Base-by-base conservation (phyloP, 2,113 vertebrate genomes). In the Anthoscopus minutus region DNA sequence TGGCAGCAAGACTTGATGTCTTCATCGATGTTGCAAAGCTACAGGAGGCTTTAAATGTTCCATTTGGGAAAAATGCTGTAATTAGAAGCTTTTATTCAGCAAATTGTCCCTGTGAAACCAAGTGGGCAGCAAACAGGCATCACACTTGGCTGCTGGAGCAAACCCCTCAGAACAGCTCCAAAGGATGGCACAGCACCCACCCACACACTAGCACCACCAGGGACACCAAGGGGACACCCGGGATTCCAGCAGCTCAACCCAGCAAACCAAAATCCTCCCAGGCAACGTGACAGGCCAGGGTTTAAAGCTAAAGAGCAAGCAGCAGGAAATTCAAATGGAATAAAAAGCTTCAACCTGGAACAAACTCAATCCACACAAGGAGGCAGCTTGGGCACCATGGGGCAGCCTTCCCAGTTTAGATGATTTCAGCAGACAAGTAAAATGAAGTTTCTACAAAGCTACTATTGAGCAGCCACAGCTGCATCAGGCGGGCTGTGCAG, bases 181-280 rank as follows among this genome's bases (percentile, higher is more conserved):
- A 14, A 5, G 27, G 54, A 27, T 24, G 56, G 79, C 56, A 37
- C 27, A 3, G 35, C 8, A 28, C 60, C 37, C 81, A 72, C 80
- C 64, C 74, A 45, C 21, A 0, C 15, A 2, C 20, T 28, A 2
- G 9, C 19, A 35, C n/a, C 3, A 21, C 18, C 0, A 17, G n/a
- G 76, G 69, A 81, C 81, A 64, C 64, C n/a, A 0, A 10, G 9
- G 51, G 54, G 31, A 48, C 37, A 2, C 27, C 1, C 35, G 2
- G 31, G 44, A 65, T 40, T 65, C 30, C 16, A 45, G 67, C 4
- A 57, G 67, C 71, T 86, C 86, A 73, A 1, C 62, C 53, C 83
- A 12, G 10, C 64, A 61, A n/a, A 71, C 53, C 72, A 50, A 56
- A 92, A 71, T 62, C 44, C 54, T 27, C 44, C 48, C 70, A 9